Evolutionary conservation across 1,140 invertebrate genomes (phyloP).

Genomic region (Lordiphosa stackelbergi): DNA sequence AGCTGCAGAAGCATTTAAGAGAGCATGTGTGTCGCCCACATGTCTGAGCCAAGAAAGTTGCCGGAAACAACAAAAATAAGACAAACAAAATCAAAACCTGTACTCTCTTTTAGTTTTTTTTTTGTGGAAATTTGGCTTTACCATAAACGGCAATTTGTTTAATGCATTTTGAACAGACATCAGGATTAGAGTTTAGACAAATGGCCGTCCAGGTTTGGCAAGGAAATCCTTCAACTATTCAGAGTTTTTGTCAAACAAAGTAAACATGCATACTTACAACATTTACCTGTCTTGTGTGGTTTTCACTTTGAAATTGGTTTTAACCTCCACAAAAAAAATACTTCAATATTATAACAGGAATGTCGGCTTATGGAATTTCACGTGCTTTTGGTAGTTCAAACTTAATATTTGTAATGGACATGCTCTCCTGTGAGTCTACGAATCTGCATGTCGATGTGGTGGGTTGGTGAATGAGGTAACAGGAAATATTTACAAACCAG

Average conservation of each 20-base stretch:
- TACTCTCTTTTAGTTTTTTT: not conserved
- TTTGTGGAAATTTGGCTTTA: constrained; percentile 34
- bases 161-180: constrained; percentile 38
- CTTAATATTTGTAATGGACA: constrained; percentile 29
- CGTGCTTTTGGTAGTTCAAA: constrained; percentile 10
- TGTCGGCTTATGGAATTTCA: constrained; percentile 2
- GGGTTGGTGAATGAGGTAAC: no score
- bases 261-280: constrained; percentile 2
- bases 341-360: constrained; percentile 3
- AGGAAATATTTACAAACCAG: no score
- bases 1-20: constrained; percentile 21
- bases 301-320: constrained; percentile 13
- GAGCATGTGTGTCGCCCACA: constrained; percentile 36
- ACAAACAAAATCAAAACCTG: constrained; percentile 1
- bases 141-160: constrained; percentile 41
- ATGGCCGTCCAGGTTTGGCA: constrained; percentile 13
- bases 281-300: constrained; percentile 13
- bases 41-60: constrained; percentile 34
- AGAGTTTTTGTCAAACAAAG: constrained; percentile 18
- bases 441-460: no score
- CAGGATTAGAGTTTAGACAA: constrained; percentile 7
- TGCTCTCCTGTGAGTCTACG: not conserved
- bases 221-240: constrained; percentile 27
- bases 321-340: constrained; percentile 3
- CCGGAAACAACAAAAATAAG: constrained; percentile 13